These are phyloP conservation scores for Orthonyx spaldingii DNA, from an alignment of 2,113 vertebrate genomes.

Conservation along the genomic window DNA sequence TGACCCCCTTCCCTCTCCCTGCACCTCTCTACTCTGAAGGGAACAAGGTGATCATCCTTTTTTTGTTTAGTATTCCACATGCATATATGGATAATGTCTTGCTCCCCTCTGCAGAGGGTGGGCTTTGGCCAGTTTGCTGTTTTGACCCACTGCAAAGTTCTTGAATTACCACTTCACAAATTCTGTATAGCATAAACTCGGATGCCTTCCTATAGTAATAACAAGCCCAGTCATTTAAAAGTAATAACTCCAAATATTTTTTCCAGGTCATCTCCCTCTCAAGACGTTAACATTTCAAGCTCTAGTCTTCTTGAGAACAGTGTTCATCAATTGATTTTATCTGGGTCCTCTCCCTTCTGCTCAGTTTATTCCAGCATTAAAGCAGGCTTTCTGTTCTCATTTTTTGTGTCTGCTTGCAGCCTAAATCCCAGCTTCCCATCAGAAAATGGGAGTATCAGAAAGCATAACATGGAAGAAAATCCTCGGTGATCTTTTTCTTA, in stretches of 20 bases:
- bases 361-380: not conserved
- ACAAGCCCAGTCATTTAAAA: not conserved
- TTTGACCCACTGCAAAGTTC: not conserved
- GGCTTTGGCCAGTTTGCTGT: not conserved
- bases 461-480: not conserved
- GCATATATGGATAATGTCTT: rapidly evolving
- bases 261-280: not conserved
- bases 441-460: not conserved
- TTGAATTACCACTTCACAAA: not conserved
- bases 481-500: not conserved
- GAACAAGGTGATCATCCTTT: not conserved
- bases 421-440: not conserved
- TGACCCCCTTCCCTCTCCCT: not conserved
- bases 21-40: not conserved
- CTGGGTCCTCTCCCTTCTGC: not conserved
- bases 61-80: not conserved
- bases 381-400: not conserved
- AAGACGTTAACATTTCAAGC: not conserved
- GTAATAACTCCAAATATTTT: not conserved
- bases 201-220: not conserved
- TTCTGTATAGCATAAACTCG: not conserved
- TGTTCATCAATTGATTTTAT: not conserved
- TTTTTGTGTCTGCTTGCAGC: not conserved
- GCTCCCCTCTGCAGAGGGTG: not conserved
- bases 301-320: not conserved